A percentile compares a stretch with the other conserved stretches of the same genome.
These are phyloP conservation scores for Listrodromus nycthemerus DNA, from an alignment of 2,888 invertebrate genomes.

Conservation along the genomic window DNA sequence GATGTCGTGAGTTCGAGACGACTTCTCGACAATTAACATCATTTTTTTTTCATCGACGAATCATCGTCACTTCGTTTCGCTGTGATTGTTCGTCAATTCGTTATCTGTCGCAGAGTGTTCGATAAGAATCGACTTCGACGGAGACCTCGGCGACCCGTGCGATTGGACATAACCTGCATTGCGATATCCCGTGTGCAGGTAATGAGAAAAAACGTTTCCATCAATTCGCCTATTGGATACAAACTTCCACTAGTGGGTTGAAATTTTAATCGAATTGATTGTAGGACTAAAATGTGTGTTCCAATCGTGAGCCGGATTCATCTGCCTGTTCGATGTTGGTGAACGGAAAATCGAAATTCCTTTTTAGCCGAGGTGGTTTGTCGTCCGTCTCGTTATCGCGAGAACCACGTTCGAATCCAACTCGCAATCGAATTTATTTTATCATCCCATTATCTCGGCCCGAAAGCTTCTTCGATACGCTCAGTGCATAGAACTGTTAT, in stretches of 20 bases:
- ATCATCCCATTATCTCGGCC: background rate
- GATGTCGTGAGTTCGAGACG: slow-evolving; percentile 53
- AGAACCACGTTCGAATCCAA: slow-evolving; percentile 58
- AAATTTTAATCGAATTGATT: background rate
- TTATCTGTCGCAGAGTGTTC: background rate
- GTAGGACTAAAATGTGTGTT: background rate
- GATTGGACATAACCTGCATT: slow-evolving; percentile 57
- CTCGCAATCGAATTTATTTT: slow-evolving; percentile 50
- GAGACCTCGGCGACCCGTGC: background rate
- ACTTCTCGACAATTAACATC: slow-evolving; percentile 26
- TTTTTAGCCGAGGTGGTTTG: slow-evolving; percentile 1
- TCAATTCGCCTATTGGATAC: background rate
- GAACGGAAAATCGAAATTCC: background rate
- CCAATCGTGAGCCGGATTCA: background rate
- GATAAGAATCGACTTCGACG: background rate
- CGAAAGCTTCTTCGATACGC: background rate
- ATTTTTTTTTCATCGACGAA: slow-evolving; percentile 44
- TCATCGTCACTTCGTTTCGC: background rate
- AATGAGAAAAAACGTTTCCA: background rate
- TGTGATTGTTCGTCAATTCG: slow-evolving; percentile 8
- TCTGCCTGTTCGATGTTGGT: background rate
- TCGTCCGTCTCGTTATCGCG: slow-evolving; percentile 22
- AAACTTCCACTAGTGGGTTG: background rate
- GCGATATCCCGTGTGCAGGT: slow-evolving; percentile 36
- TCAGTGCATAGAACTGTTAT: background rate